Evolutionary conservation across 1,140 invertebrate species (phyloP).

Genomic region (Euschistus heros): DNA sequence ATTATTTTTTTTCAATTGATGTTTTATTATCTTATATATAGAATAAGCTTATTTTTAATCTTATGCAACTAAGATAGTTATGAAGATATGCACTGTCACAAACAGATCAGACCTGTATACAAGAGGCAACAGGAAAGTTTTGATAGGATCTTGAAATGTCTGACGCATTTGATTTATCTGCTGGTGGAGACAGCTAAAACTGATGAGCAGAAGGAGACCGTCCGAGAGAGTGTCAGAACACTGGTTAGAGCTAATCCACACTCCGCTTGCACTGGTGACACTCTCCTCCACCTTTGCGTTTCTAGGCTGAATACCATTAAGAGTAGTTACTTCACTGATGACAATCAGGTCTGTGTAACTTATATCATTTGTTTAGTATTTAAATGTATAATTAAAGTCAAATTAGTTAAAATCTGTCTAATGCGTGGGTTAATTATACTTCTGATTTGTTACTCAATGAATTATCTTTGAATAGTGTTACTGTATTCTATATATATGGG

Average conservation of each 20-base stretch:
- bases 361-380: not conserved
- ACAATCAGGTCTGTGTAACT: conserved; percentile 41
- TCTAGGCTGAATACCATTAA: conserved; percentile 68
- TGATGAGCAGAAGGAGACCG: conserved; percentile 37
- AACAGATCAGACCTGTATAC: conserved; percentile 52
- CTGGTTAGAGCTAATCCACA: conserved; percentile 53
- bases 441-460: too few relatives aligned
- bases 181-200: conserved; percentile 50
- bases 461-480: too few relatives aligned
- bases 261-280: conserved; percentile 60
- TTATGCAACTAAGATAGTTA: too few relatives aligned
- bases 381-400: too few relatives aligned
- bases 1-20: too few relatives aligned
- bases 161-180: conserved; percentile 70
- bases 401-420: too few relatives aligned
- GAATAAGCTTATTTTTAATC: too few relatives aligned
- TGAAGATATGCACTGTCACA: too few relatives aligned
- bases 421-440: too few relatives aligned
- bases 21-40: too few relatives aligned
- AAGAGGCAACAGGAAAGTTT: conserved; percentile 71
- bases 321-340: conserved; percentile 64
- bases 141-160: conserved; percentile 65
- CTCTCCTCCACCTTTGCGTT: conserved; percentile 68
- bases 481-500: too few relatives aligned
- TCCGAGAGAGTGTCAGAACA: conserved; percentile 38